phyloP scores from a whole-genome alignment of 2,113 vertebrate species.

The Platanista minor region DNA sequence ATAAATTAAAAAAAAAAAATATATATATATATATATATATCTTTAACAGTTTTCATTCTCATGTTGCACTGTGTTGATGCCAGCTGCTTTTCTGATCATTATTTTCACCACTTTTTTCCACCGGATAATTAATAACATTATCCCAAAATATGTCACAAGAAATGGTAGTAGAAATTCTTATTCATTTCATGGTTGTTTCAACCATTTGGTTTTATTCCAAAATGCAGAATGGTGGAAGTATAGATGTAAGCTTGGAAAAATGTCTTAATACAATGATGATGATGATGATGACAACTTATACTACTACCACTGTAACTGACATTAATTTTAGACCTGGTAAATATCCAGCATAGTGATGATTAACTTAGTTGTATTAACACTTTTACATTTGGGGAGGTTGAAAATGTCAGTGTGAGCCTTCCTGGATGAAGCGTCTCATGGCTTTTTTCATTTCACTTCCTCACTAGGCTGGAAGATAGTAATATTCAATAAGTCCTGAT shows the following conservation, averaged over 20 bases:
- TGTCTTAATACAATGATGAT: neutral
- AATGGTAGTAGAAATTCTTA: neutral
- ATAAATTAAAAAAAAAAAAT: no score
- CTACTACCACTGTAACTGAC: accelerated
- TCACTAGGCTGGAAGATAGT: neutral
- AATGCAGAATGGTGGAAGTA: neutral
- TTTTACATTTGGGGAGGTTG: neutral
- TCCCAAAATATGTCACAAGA: neutral
- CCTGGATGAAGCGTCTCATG: neutral
- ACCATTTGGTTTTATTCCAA: neutral
- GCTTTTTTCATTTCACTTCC: neutral
- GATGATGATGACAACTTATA: neutral
- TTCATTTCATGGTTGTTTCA: neutral
- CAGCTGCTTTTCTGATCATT: neutral
- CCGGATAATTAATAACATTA: neutral
- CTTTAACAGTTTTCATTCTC: neutral
- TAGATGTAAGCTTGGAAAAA: no score
- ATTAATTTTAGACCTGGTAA: neutral
- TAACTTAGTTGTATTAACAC: neutral
- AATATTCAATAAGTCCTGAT: neutral
- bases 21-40: neutral
- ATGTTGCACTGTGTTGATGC: neutral
- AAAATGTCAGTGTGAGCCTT: neutral
- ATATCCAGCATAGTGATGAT: neutral
- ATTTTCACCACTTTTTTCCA: neutral